phyloP scores from a whole-genome alignment of 2,113 vertebrate genomes.

The Pseudorasbora parva region DNA sequence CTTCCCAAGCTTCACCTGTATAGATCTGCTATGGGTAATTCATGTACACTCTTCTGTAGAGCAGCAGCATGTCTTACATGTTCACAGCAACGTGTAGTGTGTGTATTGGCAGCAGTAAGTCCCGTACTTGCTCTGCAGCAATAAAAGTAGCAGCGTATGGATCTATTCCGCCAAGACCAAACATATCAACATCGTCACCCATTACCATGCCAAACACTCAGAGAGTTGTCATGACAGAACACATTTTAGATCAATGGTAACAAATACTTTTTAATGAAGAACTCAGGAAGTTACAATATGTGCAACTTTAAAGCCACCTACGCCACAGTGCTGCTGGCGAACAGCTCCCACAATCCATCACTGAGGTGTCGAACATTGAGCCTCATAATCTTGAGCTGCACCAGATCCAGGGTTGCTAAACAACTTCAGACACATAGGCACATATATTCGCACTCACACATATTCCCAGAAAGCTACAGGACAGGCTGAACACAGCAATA shows the following conservation, averaged over 20 bases:
- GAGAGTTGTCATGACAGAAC: not conserved
- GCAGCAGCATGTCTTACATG: no score
- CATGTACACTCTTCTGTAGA: no score
- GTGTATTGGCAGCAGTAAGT: no score
- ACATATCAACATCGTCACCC: no score
- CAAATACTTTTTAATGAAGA: not conserved
- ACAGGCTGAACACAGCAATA: not conserved
- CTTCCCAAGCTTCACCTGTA: no score
- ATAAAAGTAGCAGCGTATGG: no score
- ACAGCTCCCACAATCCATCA: not conserved
- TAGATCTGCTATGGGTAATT: no score
- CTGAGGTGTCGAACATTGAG: slow-evolving; percentile 20
- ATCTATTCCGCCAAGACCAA: no score
- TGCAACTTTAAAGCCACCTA: slow-evolving; percentile 1
- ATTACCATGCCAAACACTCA: no score
- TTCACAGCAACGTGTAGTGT: no score
- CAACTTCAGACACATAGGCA: slow-evolving; percentile 18
- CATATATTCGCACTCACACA: not conserved
- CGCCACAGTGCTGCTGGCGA: not conserved
- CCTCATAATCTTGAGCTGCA: not conserved
- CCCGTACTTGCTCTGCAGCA: no score
- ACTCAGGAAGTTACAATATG: not conserved
- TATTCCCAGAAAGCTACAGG: not conserved
- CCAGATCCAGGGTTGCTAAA: slow-evolving; percentile 4
- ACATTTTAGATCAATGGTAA: not conserved